Percentiles rank a stretch among this genome's conserved stretches.
Evolutionary conservation across 2,113 vertebrate genomes (phyloP).

Genomic region (Forbesichthys agassizii): DNA sequence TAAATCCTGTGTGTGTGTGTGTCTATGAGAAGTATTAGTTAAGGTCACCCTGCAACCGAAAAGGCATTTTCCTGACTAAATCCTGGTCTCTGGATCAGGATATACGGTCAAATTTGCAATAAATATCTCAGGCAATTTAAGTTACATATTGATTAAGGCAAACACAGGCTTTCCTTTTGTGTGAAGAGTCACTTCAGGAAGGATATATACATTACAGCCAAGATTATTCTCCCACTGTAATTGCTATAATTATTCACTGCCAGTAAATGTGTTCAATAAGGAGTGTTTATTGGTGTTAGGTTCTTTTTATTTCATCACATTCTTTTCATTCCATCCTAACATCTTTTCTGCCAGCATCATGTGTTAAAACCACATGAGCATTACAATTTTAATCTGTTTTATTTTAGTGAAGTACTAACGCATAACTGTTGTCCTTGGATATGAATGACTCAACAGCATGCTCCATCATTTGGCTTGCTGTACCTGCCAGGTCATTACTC

Average conservation of each 20-base stretch:
- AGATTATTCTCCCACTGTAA: not conserved
- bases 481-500: not conserved
- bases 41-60: no score
- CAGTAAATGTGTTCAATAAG: not conserved
- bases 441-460: not conserved
- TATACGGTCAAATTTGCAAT: not conserved
- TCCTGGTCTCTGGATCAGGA: not conserved
- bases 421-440: not conserved
- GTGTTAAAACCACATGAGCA: slow-evolving; percentile 2
- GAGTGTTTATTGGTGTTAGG: not conserved
- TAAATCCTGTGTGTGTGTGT: not conserved
- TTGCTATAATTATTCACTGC: not conserved
- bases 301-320: not conserved
- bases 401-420: no score
- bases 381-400: not conserved
- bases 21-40: no score
- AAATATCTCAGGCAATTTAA: not conserved
- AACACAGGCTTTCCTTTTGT: not conserved
- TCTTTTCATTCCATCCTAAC: no score
- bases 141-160: not conserved
- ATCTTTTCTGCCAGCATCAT: not conserved
- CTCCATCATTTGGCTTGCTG: not conserved
- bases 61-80: no score
- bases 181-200: not conserved
- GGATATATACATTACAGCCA: not conserved